Conservation (phyloP, 2,113 vertebrate species). For the Corythaeola cristata region DNA sequence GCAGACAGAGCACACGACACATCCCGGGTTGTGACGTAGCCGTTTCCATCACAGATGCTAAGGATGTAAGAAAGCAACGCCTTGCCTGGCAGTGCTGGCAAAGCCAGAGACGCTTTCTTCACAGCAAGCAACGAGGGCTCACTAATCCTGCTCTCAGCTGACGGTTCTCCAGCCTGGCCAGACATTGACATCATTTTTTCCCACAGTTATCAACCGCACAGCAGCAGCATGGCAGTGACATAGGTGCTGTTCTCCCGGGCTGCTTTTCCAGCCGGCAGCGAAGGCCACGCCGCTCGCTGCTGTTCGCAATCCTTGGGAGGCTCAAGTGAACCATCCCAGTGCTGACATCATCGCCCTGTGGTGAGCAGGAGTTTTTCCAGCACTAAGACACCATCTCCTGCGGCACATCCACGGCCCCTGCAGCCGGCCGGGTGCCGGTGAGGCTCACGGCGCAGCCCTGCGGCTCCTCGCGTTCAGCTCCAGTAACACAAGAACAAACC, state of each 20-base stretch:
- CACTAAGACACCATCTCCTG: accelerated
- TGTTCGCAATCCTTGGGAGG: accelerated
- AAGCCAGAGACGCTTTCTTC: background rate
- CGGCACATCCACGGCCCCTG: accelerated
- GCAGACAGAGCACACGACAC: background rate
- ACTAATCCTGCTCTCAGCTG: constrained; percentile 2
- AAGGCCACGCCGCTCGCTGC: background rate
- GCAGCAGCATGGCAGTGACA: background rate
- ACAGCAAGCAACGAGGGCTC: background rate
- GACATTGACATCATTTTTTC: constrained; percentile 15
- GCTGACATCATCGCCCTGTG: background rate
- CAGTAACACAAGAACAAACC: background rate
- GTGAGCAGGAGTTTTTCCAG: background rate
- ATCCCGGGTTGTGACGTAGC: background rate
- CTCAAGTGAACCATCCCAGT: accelerated
- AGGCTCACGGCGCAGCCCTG: accelerated
- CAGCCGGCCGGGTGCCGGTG: background rate
- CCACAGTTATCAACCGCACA: background rate
- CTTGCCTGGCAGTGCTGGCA: background rate
- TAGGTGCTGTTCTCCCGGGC: background rate
- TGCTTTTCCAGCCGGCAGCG: background rate
- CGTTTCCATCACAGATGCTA: background rate
- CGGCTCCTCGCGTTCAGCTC: accelerated
- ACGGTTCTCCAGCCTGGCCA: constrained; percentile 16
- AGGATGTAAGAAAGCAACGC: background rate